Conservation (phyloP, 2,113 vertebrate genomes). For the Athene cunicularia region DNA sequence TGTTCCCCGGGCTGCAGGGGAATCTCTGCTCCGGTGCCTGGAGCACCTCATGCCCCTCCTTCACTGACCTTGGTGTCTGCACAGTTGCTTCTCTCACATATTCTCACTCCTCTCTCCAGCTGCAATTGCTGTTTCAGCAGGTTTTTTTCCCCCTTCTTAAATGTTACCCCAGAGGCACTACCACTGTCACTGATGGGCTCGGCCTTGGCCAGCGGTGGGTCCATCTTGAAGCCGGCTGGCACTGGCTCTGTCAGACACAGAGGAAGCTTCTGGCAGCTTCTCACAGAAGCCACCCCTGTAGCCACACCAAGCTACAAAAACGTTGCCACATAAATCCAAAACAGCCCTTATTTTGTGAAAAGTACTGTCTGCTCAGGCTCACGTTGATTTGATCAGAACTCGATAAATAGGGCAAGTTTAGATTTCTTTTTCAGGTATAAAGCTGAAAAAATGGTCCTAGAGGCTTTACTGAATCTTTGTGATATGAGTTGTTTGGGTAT, state of each 20-base stretch:
- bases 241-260: accelerated
- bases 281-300: background rate
- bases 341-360: background rate
- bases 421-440: background rate
- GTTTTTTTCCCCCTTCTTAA: background rate
- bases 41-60: background rate
- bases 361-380: background rate
- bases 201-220: background rate
- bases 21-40: accelerated
- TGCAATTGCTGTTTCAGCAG: background rate
- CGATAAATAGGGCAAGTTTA: accelerated
- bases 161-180: background rate
- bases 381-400: background rate
- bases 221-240: background rate
- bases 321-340: background rate
- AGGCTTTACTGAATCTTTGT: background rate
- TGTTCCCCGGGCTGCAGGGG: background rate
- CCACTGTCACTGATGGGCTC: background rate
- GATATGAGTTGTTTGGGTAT: background rate
- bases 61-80: background rate
- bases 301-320: background rate
- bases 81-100: background rate
- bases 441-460: background rate
- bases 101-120: background rate
- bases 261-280: background rate